phyloP scores from a whole-genome alignment of 2,113 vertebrate genomes.

The Boleophthalmus pectinirostris region DNA sequence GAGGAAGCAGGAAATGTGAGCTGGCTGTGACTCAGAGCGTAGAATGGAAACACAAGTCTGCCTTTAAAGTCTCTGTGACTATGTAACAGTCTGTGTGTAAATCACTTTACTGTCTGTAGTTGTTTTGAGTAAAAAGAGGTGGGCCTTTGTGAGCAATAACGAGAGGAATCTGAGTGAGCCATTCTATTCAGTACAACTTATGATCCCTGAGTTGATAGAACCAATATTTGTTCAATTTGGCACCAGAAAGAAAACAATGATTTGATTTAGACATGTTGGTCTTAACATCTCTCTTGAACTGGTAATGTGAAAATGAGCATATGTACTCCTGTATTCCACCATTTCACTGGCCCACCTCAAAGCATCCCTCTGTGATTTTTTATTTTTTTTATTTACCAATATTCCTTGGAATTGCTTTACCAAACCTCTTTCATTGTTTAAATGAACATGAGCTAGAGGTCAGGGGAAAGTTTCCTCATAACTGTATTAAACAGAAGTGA shows the following conservation, averaged over 20 bases:
- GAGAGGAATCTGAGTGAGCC: too few relatives aligned
- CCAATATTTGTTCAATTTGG: not conserved
- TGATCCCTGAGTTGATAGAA: not conserved
- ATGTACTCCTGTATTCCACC: too few relatives aligned
- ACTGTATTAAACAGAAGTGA: not conserved
- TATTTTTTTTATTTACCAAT: too few relatives aligned
- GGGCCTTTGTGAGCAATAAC: not conserved
- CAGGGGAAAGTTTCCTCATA: not conserved
- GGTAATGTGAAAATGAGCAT: too few relatives aligned
- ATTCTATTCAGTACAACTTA: not conserved
- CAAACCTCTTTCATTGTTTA: too few relatives aligned
- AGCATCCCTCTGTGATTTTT: too few relatives aligned
- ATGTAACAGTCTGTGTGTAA: not conserved
- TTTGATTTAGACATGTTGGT: not conserved
- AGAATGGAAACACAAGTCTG: conserved; percentile 28
- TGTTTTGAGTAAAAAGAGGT: not conserved
- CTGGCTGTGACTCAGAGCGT: conserved; percentile 48
- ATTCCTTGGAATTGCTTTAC: too few relatives aligned
- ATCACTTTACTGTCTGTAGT: not conserved
- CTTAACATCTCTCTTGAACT: not conserved
- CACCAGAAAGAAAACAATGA: not conserved
- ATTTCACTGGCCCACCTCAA: too few relatives aligned
- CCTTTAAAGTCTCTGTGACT: conserved; percentile 6
- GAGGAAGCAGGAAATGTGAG: conserved; percentile 68
- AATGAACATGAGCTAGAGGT: too few relatives aligned